A percentile compares a stretch with the other conserved stretches of the same genome.
Conservation (phyloP, 2,797 vertebrate species). For the Hypotaenidia okinawae region DNA sequence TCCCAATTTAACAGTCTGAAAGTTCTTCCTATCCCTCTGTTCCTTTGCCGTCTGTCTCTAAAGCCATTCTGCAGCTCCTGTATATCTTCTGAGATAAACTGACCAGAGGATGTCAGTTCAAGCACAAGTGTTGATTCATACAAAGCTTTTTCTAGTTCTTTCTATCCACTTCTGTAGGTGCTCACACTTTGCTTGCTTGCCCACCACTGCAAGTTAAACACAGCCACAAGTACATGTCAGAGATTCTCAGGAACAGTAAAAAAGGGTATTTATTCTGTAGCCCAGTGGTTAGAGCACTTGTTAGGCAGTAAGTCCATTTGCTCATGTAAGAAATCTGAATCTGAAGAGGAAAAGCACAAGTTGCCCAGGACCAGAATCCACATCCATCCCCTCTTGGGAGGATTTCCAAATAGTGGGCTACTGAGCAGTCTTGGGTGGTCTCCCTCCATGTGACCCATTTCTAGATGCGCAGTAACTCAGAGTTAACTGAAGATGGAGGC, state of each 20-base stretch:
- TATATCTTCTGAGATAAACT: background rate
- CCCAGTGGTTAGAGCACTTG: background rate
- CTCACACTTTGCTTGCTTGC: background rate
- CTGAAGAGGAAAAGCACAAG: background rate
- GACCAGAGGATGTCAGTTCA: background rate
- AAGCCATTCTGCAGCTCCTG: background rate
- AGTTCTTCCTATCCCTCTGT: background rate
- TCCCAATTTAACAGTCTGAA: background rate
- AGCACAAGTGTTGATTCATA: background rate
- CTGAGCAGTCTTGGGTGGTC: background rate
- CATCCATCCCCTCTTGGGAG: background rate
- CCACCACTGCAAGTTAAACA: background rate
- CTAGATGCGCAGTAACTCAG: background rate
- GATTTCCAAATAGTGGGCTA: background rate
- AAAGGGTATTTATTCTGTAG: background rate
- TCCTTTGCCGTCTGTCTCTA: background rate
- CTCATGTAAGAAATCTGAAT: background rate
- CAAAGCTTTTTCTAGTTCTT: background rate
- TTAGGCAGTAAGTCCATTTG: background rate
- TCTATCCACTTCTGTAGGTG: background rate
- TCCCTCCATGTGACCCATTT: background rate
- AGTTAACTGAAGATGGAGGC: background rate
- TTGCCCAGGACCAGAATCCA: background rate
- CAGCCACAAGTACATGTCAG: background rate
- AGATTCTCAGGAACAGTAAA: background rate